phyloP scores from a whole-genome alignment of 2,113 vertebrate species.

The Cisticola juncidis region DNA sequence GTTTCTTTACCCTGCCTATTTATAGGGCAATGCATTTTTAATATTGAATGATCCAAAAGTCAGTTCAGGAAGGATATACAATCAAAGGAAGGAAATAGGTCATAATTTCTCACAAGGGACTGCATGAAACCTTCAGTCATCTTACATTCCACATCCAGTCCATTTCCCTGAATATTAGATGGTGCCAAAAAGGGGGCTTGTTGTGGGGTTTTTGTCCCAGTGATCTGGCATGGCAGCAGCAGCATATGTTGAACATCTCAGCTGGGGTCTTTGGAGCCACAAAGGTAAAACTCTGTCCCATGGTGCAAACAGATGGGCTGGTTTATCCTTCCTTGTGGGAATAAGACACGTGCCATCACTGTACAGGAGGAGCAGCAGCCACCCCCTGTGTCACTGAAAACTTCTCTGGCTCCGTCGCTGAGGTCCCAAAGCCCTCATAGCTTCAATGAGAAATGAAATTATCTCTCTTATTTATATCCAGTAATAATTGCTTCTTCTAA shows the following conservation, averaged over 20 bases:
- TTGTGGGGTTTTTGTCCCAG: not conserved
- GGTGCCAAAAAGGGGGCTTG: not conserved
- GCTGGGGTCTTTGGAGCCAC: not conserved
- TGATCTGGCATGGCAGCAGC: not conserved
- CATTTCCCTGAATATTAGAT: not conserved
- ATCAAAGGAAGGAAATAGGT: slow-evolving; percentile 59
- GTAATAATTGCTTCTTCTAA: slow-evolving; percentile 28
- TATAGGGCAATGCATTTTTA: slow-evolving; percentile 63
- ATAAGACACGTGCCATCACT: not conserved
- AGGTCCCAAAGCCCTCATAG: slow-evolving; percentile 44
- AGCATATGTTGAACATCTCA: not conserved
- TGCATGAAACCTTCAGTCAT: slow-evolving; percentile 26
- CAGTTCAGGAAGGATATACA: slow-evolving; percentile 53
- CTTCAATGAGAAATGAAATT: slow-evolving; percentile 49
- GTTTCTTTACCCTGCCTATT: slow-evolving; percentile 41
- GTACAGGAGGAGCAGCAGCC: not conserved
- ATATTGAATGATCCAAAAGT: slow-evolving; percentile 51
- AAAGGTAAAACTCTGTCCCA: not conserved
- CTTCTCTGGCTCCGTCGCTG: not conserved
- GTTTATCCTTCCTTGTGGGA: not conserved
- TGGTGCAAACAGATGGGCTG: not conserved
- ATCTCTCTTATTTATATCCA: slow-evolving; percentile 38
- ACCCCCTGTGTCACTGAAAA: not conserved
- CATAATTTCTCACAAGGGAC: slow-evolving; percentile 50
- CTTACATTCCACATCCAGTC: not conserved